phyloP scores from a whole-genome alignment of 2,888 invertebrate genomes.

The Thysanoteuthis rhombus region DNA sequence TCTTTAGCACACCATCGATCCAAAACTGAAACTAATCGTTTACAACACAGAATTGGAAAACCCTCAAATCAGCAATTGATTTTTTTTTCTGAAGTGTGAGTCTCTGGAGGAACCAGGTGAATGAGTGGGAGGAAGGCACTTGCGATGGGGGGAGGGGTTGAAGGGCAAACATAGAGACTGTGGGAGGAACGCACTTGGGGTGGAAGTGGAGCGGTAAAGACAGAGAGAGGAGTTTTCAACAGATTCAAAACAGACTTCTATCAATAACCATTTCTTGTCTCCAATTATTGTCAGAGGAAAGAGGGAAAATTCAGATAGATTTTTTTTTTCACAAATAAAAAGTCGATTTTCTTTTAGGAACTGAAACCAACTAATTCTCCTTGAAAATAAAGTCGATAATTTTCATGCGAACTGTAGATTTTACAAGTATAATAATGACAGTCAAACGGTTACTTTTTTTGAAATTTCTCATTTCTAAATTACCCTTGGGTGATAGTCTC shows the following conservation, averaged over 20 bases:
- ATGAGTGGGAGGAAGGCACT: neutral
- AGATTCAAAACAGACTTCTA: neutral
- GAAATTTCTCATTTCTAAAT: too few relatives aligned
- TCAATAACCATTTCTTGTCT: neutral
- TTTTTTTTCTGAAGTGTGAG: neutral
- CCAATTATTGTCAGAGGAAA: neutral
- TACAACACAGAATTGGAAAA: neutral
- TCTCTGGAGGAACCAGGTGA: neutral
- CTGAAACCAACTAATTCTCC: too few relatives aligned
- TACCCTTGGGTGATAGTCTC: too few relatives aligned
- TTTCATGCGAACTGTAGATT: too few relatives aligned
- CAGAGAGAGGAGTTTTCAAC: neutral
- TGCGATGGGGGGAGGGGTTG: neutral
- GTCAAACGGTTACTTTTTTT: too few relatives aligned
- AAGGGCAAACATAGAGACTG: neutral
- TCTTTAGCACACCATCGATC: neutral
- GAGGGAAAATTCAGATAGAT: neutral
- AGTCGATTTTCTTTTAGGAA: too few relatives aligned
- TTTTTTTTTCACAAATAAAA: neutral
- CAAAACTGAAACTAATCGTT: neutral
- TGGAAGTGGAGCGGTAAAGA: neutral
- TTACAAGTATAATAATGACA: too few relatives aligned
- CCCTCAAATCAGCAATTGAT: neutral
- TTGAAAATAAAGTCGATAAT: too few relatives aligned
- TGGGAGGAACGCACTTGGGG: neutral